Percentiles rank a stretch among this genome's conserved stretches.
phyloP scores from a whole-genome alignment of 35 echinoderm and acorn worm species.

The Lytechinus pictus region DNA sequence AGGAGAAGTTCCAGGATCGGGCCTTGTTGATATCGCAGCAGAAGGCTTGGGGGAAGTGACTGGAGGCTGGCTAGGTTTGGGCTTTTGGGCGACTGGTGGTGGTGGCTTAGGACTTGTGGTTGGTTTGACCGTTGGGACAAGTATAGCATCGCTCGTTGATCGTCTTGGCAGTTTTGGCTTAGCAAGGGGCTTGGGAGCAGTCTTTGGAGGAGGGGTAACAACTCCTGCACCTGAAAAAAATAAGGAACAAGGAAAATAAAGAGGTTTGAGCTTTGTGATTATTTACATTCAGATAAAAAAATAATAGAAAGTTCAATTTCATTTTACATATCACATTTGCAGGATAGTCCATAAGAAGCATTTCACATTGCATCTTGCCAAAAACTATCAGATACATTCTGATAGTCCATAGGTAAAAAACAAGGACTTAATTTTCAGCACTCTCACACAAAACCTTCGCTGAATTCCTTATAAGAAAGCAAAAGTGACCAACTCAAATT shows the following conservation, averaged over 20 bases:
- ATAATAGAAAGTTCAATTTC: too few relatives aligned
- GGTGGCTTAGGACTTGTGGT: conserved; percentile 10
- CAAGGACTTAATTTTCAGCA: too few relatives aligned
- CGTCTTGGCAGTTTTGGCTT: neutral
- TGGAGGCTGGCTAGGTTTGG: neutral
- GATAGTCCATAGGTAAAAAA: too few relatives aligned
- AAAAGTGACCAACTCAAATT: too few relatives aligned
- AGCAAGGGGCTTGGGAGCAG: conserved; percentile 32
- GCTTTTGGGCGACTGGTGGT: neutral
- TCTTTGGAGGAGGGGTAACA: conserved; percentile 24
- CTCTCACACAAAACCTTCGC: too few relatives aligned
- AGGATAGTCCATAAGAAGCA: too few relatives aligned
- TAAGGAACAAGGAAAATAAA: neutral
- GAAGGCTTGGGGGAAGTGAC: neutral
- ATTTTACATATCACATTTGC: too few relatives aligned
- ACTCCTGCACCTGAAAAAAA: conserved; percentile 32
- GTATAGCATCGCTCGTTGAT: neutral
- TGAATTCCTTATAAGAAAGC: too few relatives aligned
- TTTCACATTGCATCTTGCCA: too few relatives aligned
- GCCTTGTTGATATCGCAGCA: neutral
- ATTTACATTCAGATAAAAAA: too few relatives aligned
- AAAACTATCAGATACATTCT: too few relatives aligned
- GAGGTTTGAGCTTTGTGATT: neutral
- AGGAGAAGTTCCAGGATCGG: neutral
- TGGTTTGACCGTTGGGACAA: neutral